Evolutionary conservation across 30 jellyfish, hydroid and myxozoan genomes (phyloP).

Genomic region (Catostylus mosaicus): DNA sequence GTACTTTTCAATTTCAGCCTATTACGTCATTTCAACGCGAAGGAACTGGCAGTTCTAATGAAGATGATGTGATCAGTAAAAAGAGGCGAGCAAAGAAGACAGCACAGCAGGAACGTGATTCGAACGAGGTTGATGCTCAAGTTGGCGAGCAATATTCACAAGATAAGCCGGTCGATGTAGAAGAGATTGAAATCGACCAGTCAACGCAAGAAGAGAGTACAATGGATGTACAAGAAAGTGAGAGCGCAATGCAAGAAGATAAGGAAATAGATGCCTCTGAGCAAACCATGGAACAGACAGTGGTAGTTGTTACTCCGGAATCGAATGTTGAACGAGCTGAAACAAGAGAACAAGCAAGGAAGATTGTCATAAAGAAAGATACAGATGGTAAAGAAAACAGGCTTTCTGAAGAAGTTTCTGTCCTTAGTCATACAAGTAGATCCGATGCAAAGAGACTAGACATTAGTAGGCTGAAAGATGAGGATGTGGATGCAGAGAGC

Average conservation of each 20-base stretch:
- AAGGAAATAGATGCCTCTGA: not conserved
- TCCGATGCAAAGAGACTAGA: not conserved
- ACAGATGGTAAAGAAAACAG: not conserved
- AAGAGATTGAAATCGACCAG: slow-evolving; percentile 20
- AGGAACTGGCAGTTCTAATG: not conserved
- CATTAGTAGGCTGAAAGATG: not conserved
- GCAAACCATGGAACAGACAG: not conserved
- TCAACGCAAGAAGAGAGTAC: not conserved
- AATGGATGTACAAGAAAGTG: not conserved
- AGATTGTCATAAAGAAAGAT: not conserved
- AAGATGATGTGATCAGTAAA: not conserved
- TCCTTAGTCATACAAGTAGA: not conserved
- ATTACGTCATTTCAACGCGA: slow-evolving; percentile 8
- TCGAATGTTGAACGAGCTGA: not conserved
- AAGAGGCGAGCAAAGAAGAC: slow-evolving; percentile 12
- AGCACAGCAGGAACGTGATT: not conserved
- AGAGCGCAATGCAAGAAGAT: not conserved
- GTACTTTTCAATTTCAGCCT: not conserved
- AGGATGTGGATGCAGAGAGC: not conserved
- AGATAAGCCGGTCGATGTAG: slow-evolving; percentile 19
- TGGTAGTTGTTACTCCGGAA: not conserved
- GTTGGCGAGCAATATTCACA: not conserved
- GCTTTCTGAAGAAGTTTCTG: not conserved
- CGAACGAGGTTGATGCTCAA: not conserved
- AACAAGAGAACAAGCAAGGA: not conserved